Evolutionary conservation across 1,140 invertebrate species (phyloP), one percentile per base, ranked within the genome.

Genomic region (Paralvinella palmiformis): DNA sequence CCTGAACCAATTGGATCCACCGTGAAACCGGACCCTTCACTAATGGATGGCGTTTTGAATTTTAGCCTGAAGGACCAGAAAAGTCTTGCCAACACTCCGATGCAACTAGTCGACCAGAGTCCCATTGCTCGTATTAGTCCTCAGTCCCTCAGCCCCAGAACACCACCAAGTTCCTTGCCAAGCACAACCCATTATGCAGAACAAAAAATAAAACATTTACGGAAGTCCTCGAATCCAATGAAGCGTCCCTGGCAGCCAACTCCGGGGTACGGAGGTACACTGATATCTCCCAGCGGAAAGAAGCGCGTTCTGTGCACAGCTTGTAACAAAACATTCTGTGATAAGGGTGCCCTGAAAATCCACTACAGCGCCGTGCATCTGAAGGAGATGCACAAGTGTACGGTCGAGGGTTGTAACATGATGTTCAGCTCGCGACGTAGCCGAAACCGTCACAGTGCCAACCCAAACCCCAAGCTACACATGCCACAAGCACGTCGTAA

Each of bases 301-400:
- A 97, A 98, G 77, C 85, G 97, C 65, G 96, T 99, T 4, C 92
- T 98, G 75, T 99, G 97, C 80, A 94, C 96, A 73, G 94, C 96
- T 35, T 99, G 97, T 76, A 84, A 97, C 58, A 98, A 99, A 81
- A 98, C 96, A 32, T 99, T 99, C 82, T 99, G 97, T 84, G 97
- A 99, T 84, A 99, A 99, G 83, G 79, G 79, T 45, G 97, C 97
- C 0, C 84, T 99, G 1, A 99, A 99, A 82, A 99, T 99, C 27
- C 97, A 99, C 77, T 99, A 98, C 76, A 98, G 94, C 52, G 96
- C 97, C 0, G 97, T 99, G 5, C 97, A 99, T 80, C 79, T 67
- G 44, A 66, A 93, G 22, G 97, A 99, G 83, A 99, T 99, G 96
- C 96, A 99, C 80, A 95, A 94, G 78, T 99, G 96, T 77, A 97